Conservation (phyloP, 2,113 vertebrate species). For the Barnardius zonarius region DNA sequence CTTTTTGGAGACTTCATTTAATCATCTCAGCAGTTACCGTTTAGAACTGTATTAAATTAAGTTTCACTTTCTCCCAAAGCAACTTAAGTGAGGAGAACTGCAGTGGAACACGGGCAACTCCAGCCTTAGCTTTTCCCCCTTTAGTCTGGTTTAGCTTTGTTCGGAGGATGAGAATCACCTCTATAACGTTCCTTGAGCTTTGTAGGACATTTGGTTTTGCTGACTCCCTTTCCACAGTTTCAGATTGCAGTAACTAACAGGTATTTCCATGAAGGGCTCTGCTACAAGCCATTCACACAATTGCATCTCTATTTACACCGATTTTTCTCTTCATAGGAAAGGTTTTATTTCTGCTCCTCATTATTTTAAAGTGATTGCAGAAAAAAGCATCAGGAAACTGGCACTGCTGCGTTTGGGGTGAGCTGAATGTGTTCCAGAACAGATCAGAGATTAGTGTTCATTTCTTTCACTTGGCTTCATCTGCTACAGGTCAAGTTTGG, state of each 20-base stretch:
- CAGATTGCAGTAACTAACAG: background rate
- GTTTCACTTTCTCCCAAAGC: background rate
- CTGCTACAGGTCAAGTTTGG: background rate
- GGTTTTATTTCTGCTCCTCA: slow-evolving; percentile 14
- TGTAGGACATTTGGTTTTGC: background rate
- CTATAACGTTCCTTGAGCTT: background rate
- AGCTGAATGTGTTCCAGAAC: background rate
- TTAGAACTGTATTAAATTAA: background rate
- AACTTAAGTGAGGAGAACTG: background rate
- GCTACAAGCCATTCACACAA: background rate
- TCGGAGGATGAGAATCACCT: background rate
- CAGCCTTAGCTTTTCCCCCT: background rate
- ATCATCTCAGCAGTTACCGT: background rate
- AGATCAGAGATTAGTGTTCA: slow-evolving; percentile 9
- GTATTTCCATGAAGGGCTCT: background rate
- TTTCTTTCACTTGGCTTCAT: slow-evolving; percentile 25
- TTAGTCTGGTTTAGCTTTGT: background rate
- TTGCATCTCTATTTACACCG: background rate
- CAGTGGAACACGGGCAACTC: background rate
- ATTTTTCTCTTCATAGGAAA: background rate
- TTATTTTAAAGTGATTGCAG: slow-evolving; percentile 31
- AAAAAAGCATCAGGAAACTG: background rate
- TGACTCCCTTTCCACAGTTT: background rate
- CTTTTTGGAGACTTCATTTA: background rate
- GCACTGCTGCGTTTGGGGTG: background rate